Evolutionary conservation across 1,140 invertebrate genomes (phyloP).

Genomic region (Achroia grisella): DNA sequence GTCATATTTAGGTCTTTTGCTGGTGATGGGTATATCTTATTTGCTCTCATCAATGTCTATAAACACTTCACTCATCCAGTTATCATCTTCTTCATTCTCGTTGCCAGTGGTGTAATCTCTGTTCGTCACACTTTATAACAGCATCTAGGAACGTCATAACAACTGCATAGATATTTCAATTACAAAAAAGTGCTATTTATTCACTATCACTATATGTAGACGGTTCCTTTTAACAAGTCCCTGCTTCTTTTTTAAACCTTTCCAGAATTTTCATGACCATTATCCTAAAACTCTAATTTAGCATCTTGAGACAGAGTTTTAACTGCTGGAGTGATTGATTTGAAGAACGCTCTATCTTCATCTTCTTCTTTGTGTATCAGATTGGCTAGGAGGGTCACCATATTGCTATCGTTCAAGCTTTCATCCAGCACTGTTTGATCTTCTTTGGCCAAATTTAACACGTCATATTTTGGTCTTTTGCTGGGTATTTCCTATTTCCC

Average conservation of each 20-base stretch:
- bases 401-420: background rate
- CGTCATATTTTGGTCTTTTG: slow-evolving; percentile 23
- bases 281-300: slow-evolving; percentile 37
- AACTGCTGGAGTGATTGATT: slow-evolving; percentile 33
- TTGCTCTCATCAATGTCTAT: slow-evolving; percentile 17
- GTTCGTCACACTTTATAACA: too few relatives aligned
- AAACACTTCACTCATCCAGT: too few relatives aligned
- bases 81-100: too few relatives aligned
- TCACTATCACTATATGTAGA: background rate
- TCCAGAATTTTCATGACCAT: slow-evolving; percentile 32
- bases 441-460: slow-evolving; percentile 2
- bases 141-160: too few relatives aligned
- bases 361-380: slow-evolving; percentile 36
- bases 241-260: slow-evolving; percentile 22
- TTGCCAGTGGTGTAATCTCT: too few relatives aligned
- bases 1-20: slow-evolving; percentile 22
- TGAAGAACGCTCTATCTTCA: slow-evolving; percentile 41
- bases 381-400: slow-evolving; percentile 23
- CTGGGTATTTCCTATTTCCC: slow-evolving; percentile 1
- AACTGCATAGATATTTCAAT: too few relatives aligned
- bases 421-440: slow-evolving; percentile 13
- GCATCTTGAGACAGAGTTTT: slow-evolving; percentile 26
- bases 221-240: background rate
- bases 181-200: too few relatives aligned
- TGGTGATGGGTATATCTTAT: background rate